Conservation (phyloP, 2,797 vertebrate species). For the Phataginus tetradactyla region DNA sequence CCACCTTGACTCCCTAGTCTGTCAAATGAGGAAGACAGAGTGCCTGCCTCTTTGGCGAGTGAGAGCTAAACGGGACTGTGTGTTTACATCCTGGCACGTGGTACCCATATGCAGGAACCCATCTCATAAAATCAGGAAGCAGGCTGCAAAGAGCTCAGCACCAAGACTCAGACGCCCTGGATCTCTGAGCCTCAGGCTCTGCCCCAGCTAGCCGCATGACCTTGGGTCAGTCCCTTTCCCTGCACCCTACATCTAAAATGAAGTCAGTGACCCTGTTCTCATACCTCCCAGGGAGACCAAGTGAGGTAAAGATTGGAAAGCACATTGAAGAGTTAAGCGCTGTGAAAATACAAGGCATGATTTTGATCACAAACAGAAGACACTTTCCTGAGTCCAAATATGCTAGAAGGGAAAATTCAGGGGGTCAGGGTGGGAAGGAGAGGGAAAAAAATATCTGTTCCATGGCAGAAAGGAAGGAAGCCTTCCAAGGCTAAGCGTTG, state of each 20-base stretch:
- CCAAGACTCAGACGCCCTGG: neutral
- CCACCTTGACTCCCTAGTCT: neutral
- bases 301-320: neutral
- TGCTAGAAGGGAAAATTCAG: neutral
- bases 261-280: neutral
- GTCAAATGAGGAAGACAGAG: neutral
- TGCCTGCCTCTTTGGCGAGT: neutral
- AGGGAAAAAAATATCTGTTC: neutral
- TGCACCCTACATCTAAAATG: neutral
- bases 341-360: neutral
- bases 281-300: neutral
- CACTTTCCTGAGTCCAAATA: neutral
- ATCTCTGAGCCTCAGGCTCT: neutral
- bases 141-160: neutral
- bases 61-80: neutral
- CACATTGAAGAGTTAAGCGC: neutral
- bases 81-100: neutral
- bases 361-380: neutral
- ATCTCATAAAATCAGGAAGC: neutral
- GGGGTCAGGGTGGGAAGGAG: neutral
- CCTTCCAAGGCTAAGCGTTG: neutral
- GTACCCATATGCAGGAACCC: neutral
- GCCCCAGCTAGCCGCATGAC: neutral
- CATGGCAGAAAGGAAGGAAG: neutral
- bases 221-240: neutral